Evolutionary conservation across 2,113 vertebrate species (phyloP).

Genomic region (Gymnarchus niloticus): DNA sequence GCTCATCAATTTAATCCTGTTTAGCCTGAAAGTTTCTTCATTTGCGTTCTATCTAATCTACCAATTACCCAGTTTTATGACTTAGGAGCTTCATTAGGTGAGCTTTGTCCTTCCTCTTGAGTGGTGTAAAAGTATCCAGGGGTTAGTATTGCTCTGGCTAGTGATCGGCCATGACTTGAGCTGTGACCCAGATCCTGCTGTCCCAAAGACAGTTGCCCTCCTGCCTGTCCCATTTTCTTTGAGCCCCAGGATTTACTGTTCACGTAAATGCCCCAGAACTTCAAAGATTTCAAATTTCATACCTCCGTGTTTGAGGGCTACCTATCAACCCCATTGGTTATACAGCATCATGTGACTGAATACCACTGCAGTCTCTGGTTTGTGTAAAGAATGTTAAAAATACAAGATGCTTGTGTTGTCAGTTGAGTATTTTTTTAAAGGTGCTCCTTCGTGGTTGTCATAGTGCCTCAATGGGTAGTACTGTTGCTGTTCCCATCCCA

Average conservation of each 20-base stretch:
- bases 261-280: conserved; percentile 13
- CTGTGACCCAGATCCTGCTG: conserved; percentile 9
- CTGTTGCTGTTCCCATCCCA: too few species aligned
- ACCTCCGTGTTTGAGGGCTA: neutral
- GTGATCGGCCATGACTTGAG: neutral
- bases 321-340: conserved; percentile 11
- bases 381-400: conserved; percentile 5
- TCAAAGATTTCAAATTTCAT: conserved; percentile 15
- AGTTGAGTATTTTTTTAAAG: neutral
- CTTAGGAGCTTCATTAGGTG: conserved; percentile 46
- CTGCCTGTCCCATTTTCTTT: conserved; percentile 16
- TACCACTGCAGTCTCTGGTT: neutral
- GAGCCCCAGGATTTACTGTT: neutral
- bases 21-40: conserved; percentile 38
- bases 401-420: neutral
- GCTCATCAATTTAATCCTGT: conserved; percentile 22
- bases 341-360: conserved; percentile 1
- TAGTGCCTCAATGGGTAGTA: too few species aligned
- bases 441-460: too few species aligned
- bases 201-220: neutral
- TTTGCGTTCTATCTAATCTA: conserved; percentile 49
- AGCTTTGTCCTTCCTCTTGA: conserved; percentile 37
- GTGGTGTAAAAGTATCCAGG: conserved; percentile 25
- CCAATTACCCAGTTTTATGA: conserved; percentile 54
- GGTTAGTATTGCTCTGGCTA: neutral